phyloP scores from a whole-genome alignment of 2,113 vertebrate species.

The Rhinoderma darwinii region DNA sequence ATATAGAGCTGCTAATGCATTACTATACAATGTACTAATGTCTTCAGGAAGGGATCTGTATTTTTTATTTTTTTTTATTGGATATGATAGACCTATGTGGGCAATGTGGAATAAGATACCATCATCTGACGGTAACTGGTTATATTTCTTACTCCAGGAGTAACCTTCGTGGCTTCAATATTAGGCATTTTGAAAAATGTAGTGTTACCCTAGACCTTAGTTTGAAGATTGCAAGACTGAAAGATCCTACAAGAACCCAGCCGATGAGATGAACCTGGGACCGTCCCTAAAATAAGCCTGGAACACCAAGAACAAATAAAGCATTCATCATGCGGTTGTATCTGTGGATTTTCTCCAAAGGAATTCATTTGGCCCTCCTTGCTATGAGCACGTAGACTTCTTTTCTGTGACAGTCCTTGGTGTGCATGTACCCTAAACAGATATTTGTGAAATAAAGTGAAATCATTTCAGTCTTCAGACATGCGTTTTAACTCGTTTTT shows the following conservation, averaged over 20 bases:
- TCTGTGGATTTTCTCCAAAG: no score
- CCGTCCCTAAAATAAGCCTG: not conserved
- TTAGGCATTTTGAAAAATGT: not conserved
- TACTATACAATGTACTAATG: no score
- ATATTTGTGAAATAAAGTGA: not conserved
- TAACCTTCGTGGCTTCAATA: not conserved
- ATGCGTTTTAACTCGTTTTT: not conserved
- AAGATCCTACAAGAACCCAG: not conserved
- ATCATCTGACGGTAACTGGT: not conserved
- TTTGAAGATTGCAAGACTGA: not conserved
- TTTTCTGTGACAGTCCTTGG: not conserved
- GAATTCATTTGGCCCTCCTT: not conserved
- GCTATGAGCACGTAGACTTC: no score
- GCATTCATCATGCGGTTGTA: no score
- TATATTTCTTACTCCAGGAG: not conserved
- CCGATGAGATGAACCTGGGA: not conserved
- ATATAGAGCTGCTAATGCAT: no score
- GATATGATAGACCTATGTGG: not conserved
- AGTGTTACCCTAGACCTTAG: not conserved
- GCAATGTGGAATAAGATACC: not conserved
- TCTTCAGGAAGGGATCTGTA: not conserved
- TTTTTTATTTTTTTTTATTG: not conserved
- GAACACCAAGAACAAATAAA: no score
- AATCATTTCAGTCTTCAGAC: not conserved
- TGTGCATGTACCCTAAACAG: no score